Evolutionary conservation across 1,140 invertebrate species (phyloP).

Genomic region (Uloborus diversus): DNA sequence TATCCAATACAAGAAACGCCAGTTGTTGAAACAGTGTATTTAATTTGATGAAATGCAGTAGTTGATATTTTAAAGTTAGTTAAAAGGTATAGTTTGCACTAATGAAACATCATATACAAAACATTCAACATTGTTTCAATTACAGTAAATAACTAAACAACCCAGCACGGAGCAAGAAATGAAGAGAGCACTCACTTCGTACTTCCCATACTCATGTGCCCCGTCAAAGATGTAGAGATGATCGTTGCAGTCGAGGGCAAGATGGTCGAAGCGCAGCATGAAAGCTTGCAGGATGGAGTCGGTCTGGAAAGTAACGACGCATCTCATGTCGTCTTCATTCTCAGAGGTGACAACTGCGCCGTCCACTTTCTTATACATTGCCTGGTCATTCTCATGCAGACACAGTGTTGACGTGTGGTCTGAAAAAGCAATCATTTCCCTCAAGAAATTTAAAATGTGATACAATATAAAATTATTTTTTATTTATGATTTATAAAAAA

Average conservation of each 20-base stretch:
- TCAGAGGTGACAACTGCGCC: slow-evolving; percentile 87
- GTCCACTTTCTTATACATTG: slow-evolving; percentile 85
- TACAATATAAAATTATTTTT: not conserved
- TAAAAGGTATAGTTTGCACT: too few relatives aligned
- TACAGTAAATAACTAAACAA: too few relatives aligned
- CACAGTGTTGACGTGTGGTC: slow-evolving; percentile 60
- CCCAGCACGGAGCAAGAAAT: too few relatives aligned
- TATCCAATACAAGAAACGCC: too few relatives aligned
- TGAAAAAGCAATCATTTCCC: slow-evolving; percentile 37
- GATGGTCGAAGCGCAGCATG: slow-evolving; percentile 86
- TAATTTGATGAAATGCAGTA: too few relatives aligned
- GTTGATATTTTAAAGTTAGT: too few relatives aligned
- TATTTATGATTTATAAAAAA: not conserved
- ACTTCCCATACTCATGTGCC: slow-evolving; percentile 83
- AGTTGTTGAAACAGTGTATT: too few relatives aligned
- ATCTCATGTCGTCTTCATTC: slow-evolving; percentile 88
- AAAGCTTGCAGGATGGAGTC: slow-evolving; percentile 91
- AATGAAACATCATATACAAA: too few relatives aligned
- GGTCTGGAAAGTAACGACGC: slow-evolving; percentile 90
- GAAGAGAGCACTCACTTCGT: too few relatives aligned
- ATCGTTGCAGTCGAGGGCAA: slow-evolving; percentile 90
- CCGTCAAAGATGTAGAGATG: slow-evolving; percentile 92
- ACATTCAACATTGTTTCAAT: too few relatives aligned
- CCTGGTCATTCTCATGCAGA: slow-evolving; percentile 52
- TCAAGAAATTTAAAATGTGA: not conserved